Percentiles rank a stretch among this genome's conserved stretches.
Conservation (phyloP, 1,140 invertebrate genomes). For the Pogonognathellus flavescens region DNA sequence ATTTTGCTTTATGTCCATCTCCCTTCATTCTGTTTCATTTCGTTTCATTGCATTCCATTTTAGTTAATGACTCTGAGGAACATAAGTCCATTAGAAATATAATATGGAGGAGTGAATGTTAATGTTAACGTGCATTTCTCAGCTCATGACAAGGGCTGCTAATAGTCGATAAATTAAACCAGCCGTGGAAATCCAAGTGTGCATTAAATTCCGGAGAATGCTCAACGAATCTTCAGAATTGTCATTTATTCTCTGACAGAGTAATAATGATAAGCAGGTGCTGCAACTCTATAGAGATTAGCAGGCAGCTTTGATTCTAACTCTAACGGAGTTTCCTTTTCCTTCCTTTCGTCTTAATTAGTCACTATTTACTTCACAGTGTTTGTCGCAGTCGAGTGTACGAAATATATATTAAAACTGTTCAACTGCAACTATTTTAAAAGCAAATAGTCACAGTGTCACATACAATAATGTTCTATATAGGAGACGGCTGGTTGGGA, state of each 20-base stretch:
- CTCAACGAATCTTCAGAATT: slow-evolving; percentile 6
- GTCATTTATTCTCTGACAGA: slow-evolving; percentile 32
- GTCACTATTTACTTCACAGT: not conserved
- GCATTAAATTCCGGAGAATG: slow-evolving; percentile 9
- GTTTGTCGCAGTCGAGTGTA: too few species aligned
- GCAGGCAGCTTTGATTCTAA: not conserved
- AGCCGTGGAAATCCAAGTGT: slow-evolving; percentile 1
- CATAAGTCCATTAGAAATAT: slow-evolving; percentile 43
- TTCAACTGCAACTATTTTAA: too few species aligned
- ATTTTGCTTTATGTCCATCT: slow-evolving; percentile 16
- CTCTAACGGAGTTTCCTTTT: not conserved
- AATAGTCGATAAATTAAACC: slow-evolving; percentile 44
- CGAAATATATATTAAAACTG: too few species aligned
- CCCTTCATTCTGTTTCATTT: slow-evolving; percentile 7
- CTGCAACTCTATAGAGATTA: slow-evolving; percentile 1
- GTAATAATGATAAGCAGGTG: slow-evolving; percentile 33
- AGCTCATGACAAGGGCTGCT: slow-evolving; percentile 31
- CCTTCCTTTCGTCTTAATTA: not conserved
- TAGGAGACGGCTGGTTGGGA: too few species aligned
- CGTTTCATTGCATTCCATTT: slow-evolving; percentile 22
- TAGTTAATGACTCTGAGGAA: slow-evolving; percentile 12
- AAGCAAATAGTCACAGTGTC: too few species aligned
- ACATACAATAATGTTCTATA: too few species aligned
- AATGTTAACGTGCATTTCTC: slow-evolving; percentile 11
- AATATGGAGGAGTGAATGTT: slow-evolving; percentile 1